Evolutionary conservation across 2,888 invertebrate species (phyloP).

Genomic region (Gisinianus flammeolus): DNA sequence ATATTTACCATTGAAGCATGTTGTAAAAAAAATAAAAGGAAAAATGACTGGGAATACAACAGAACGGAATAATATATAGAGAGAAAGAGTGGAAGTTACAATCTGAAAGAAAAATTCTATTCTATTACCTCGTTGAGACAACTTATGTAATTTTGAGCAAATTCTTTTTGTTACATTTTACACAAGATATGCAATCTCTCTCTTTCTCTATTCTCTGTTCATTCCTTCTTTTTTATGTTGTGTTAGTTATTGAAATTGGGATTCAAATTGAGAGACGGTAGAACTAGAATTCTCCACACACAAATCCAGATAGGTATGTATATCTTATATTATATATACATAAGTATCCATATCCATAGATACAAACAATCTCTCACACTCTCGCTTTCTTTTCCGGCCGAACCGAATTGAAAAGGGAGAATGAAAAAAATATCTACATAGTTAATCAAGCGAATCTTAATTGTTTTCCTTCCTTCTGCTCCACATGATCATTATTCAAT

Average conservation of each 20-base stretch:
- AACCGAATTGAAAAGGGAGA: constrained; percentile 19
- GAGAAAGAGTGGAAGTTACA: constrained; percentile 5
- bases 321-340: too few relatives aligned
- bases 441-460: constrained; percentile 37
- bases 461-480: constrained; percentile 36
- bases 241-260: constrained; percentile 1
- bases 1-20: constrained; percentile 24
- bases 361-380: constrained; percentile 21
- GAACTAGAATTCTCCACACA: too few relatives aligned
- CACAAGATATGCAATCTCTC: neutral
- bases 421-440: constrained; percentile 24
- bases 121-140: constrained; percentile 34
- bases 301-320: too few relatives aligned
- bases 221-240: neutral
- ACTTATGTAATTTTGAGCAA: constrained; percentile 17
- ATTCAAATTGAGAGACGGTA: neutral
- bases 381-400: constrained; percentile 30
- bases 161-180: neutral
- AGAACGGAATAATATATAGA: neutral
- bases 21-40: constrained; percentile 23
- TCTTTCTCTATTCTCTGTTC: neutral
- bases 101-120: constrained; percentile 29
- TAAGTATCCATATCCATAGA: neutral
- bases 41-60: constrained; percentile 27
- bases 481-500: constrained; percentile 35